Evolutionary conservation across 2,797 vertebrate species (phyloP).

Genomic region (Uromys caudimaculatus): DNA sequence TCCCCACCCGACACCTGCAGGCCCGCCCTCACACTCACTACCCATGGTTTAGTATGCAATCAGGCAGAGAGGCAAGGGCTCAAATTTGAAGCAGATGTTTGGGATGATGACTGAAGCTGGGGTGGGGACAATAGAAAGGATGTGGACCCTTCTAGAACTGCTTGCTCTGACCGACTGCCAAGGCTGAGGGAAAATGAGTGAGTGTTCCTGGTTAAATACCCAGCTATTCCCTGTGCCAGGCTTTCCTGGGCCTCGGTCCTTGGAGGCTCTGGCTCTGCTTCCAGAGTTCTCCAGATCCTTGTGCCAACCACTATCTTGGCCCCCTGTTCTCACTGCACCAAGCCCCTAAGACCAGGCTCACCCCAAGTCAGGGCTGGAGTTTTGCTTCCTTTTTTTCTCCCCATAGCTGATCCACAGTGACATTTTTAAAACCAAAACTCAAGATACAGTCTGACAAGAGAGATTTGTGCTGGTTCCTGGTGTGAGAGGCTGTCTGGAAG

Average conservation of each 20-base stretch:
- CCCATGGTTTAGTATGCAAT: conserved; percentile 30
- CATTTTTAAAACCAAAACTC: conserved; percentile 58
- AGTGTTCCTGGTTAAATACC: conserved; percentile 79
- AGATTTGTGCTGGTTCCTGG: conserved; percentile 28
- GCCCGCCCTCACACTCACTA: background rate
- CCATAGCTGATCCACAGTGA: conserved; percentile 52
- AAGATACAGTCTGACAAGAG: conserved; percentile 60
- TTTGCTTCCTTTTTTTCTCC: background rate
- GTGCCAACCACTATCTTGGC: conserved; percentile 73
- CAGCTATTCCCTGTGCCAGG: conserved; percentile 62
- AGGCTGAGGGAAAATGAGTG: conserved; percentile 71
- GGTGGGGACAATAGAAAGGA: conserved; percentile 79
- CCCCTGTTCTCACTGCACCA: background rate
- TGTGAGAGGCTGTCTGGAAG: conserved; percentile 55
- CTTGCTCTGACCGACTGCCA: conserved; percentile 77
- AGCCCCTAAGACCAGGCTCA: conserved; percentile 48
- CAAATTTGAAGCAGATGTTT: conserved; percentile 81
- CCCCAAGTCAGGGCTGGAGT: conserved; percentile 51
- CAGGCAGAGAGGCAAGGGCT: conserved; percentile 50
- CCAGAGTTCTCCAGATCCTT: conserved; percentile 61
- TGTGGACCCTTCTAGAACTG: conserved; percentile 73
- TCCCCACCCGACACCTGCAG: conserved; percentile 13
- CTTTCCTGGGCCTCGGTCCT: conserved; percentile 74
- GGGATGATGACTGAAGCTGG: conserved; percentile 48
- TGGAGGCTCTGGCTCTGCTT: conserved; percentile 68